Evolutionary conservation across 2,113 vertebrate species (phyloP).

Genomic region (Pardalotus punctatus): DNA sequence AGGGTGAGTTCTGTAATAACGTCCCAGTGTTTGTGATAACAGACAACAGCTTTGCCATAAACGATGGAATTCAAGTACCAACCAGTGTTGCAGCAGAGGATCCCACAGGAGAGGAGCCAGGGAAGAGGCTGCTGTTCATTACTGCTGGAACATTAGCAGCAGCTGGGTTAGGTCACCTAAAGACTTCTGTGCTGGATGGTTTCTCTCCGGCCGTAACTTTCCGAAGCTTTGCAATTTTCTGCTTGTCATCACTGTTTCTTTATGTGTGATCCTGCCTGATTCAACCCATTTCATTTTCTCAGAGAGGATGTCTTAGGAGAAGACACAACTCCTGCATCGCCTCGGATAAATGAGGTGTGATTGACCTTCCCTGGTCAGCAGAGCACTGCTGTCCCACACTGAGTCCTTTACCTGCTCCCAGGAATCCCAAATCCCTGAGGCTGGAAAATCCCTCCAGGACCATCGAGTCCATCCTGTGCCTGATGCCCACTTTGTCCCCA

Average conservation of each 20-base stretch:
- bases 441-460: background rate
- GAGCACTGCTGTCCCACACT: fast-evolving
- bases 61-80: constrained; percentile 19
- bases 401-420: background rate
- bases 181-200: background rate
- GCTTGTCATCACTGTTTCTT: constrained; percentile 27
- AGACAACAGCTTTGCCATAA: constrained; percentile 49
- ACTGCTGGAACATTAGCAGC: background rate
- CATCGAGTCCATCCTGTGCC: fast-evolving
- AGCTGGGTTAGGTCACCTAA: constrained; percentile 6
- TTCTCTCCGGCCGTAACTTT: background rate
- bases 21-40: constrained; percentile 24
- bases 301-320: background rate
- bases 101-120: background rate
- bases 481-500: background rate
- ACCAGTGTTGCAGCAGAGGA: background rate
- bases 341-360: background rate
- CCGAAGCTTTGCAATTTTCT: constrained; percentile 39
- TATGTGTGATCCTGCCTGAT: background rate
- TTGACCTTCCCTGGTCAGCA: background rate
- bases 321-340: background rate
- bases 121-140: constrained; percentile 18
- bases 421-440: background rate
- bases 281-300: background rate
- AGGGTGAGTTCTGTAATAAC: constrained; percentile 48